Conservation (phyloP, 2,797 vertebrate species). For the Acanthurus tractus region DNA sequence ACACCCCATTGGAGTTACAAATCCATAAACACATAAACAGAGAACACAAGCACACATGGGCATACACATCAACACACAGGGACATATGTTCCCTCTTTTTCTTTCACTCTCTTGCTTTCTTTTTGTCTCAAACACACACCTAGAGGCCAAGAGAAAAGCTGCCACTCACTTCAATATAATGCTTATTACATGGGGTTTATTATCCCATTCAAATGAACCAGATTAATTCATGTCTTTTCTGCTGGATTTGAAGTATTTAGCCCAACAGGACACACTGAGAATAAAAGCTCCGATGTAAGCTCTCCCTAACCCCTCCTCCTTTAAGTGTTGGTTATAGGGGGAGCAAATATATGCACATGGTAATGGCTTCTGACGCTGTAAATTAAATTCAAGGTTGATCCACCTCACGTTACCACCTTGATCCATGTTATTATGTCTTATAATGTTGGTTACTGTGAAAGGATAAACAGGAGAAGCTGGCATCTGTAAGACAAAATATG, state of each 20-base stretch:
- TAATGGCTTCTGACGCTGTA: conserved; percentile 34
- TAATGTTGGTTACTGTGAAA: conserved; percentile 4
- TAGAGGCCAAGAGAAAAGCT: conserved; percentile 60
- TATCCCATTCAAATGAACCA: conserved; percentile 72
- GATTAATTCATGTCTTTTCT: conserved; percentile 73
- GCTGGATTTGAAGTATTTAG: conserved; percentile 77
- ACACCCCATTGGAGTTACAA: conserved; percentile 44
- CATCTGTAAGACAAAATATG: conserved; percentile 16
- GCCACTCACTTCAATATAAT: conserved; percentile 71
- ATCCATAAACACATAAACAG: conserved; percentile 63
- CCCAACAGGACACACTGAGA: conserved; percentile 65
- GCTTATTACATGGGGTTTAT: conserved; percentile 68
- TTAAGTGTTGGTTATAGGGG: conserved; percentile 36
- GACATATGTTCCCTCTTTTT: conserved; percentile 49
- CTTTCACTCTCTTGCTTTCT: conserved; percentile 27
- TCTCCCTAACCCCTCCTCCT: conserved; percentile 38
- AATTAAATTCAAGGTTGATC: conserved; percentile 43
- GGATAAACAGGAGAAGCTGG: conserved; percentile 27
- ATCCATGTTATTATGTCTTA: conserved; percentile 31
- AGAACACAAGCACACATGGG: conserved; percentile 47
- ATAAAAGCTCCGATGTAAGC: conserved; percentile 71
- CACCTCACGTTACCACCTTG: conserved; percentile 25
- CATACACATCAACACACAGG: conserved; percentile 46
- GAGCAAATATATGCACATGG: conserved; percentile 30
- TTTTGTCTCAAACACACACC: conserved; percentile 51